These are phyloP conservation scores for Hyperoplus lanceolatus DNA, from an alignment of 2,797 vertebrate species.

Conservation along the genomic window DNA sequence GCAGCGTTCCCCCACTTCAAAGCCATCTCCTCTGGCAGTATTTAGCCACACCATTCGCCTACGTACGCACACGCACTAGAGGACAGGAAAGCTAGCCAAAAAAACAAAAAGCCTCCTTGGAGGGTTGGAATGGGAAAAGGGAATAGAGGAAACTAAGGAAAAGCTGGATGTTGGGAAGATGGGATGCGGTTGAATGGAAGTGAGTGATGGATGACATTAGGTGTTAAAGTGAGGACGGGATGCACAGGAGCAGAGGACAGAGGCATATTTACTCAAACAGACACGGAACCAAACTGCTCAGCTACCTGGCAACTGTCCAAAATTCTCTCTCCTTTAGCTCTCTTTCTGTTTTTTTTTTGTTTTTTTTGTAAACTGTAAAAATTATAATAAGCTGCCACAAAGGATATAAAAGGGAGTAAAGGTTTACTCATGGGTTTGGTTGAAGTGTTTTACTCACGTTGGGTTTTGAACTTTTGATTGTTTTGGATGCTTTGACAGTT, in stretches of 20 bases:
- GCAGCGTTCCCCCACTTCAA: constrained; percentile 78
- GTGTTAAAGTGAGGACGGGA: constrained; percentile 50
- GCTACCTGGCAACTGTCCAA: not conserved
- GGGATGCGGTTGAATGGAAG: constrained; percentile 46
- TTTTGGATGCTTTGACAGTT: no score
- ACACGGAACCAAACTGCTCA: not conserved
- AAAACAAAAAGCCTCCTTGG: constrained; percentile 58
- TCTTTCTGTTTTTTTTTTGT: not conserved
- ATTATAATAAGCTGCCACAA: no score
- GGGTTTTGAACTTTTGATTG: no score
- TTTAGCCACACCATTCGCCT: constrained; percentile 72
- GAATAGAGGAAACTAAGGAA: constrained; percentile 42
- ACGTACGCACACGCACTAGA: constrained; percentile 39
- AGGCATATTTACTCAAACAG: constrained; percentile 2
- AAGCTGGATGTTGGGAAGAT: constrained; percentile 44
- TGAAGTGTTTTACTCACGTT: no score
- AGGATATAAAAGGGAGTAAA: no score
- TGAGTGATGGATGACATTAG: constrained; percentile 68
- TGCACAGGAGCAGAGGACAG: constrained; percentile 30
- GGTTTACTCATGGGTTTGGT: no score
- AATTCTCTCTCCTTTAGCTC: not conserved
- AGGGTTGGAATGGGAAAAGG: constrained; percentile 47
- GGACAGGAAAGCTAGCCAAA: constrained; percentile 51
- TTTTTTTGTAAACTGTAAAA: no score
- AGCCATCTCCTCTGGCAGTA: constrained; percentile 78